Evolutionary conservation across 2,888 invertebrate species (phyloP), one percentile per base, ranked within the genome.

Genomic region (Clitarchus hookeri): DNA sequence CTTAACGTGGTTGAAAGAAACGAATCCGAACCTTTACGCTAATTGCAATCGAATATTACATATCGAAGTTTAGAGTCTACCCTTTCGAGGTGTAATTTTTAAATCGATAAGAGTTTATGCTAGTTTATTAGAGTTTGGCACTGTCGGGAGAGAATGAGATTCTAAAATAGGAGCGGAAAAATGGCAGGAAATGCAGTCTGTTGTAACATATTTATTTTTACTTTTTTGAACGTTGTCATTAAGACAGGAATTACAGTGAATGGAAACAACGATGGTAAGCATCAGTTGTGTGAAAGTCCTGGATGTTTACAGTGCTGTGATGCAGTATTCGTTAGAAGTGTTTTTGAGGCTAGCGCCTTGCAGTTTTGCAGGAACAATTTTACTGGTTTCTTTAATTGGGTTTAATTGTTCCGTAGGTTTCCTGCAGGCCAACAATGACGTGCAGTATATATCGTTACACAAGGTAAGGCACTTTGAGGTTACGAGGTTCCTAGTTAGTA

Each of bases 261-360:
- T 92, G 95, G 95, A 92, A 95, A 94, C 92, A 95, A 94, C 92
- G 95, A 95, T 93, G 95, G 95, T 95, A 94, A 94, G 92, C 48
- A 48, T 16, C 53, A 53, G 53, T 1, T 53, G 12, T 16, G 53
- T 16, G 53, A 19, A 53, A 16, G 8, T 53, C 6, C 2, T 53
- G 0, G 8, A 53, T 16, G 13, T 19, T 53, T 53, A 53, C 53
- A 16, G 2, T 25, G 11, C 8, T 1, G 36, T 36, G 1, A 36
- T 36, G 4, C 36, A 3, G 36, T 36, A 3, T 36, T 36, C 36
- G 4, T 36, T 36, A 36, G 36, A 36, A 36, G 36, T 36, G 4
- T 36, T 36, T 36, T 36, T 36, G 36, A 36, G 4, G 4, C 26
- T 80, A 27, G 9, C 6, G 6, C 19, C 8, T 26, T 80, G 4